Evolutionary conservation across 1,140 invertebrate species (phyloP).

Genomic region (Orius insidiosus): DNA sequence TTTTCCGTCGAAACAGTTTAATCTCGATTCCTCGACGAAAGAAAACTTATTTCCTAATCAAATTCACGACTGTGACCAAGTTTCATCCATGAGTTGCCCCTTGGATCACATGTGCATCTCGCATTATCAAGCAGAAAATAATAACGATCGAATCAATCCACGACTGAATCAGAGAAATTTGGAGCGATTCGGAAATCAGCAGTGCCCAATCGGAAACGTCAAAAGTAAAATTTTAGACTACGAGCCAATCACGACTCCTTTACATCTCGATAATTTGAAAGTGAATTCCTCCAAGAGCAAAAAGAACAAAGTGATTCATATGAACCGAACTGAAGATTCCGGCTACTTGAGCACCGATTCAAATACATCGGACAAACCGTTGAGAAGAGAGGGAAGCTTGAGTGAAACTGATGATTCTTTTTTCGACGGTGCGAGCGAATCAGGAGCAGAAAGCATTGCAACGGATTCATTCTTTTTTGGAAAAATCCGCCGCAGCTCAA

Average conservation of each 20-base stretch:
- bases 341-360: conserved; percentile 20
- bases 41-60: background rate
- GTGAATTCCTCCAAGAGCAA: conserved; percentile 4
- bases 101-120: too few relatives aligned
- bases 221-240: too few relatives aligned
- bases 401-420: conserved; percentile 71
- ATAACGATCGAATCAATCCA: too few relatives aligned
- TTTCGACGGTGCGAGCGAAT: conserved; percentile 65
- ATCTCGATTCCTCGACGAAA: too few relatives aligned
- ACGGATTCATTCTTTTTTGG: conserved; percentile 79
- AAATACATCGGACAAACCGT: conserved; percentile 7
- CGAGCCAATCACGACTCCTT: too few relatives aligned
- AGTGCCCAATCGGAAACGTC: conserved; percentile 27
- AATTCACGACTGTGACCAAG: conserved; percentile 21
- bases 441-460: conserved; percentile 64
- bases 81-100: conserved; percentile 25
- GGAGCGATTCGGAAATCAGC: conserved; percentile 25
- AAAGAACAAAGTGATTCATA: background rate
- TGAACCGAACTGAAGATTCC: conserved; percentile 19
- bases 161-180: too few relatives aligned
- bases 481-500: conserved; percentile 33
- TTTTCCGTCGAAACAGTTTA: too few relatives aligned
- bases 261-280: conserved; percentile 8
- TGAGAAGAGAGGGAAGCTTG: conserved; percentile 47
- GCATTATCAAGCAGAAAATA: too few relatives aligned